A percentile compares a stretch with the other conserved stretches of the same genome.
phyloP scores from a whole-genome alignment of 2,888 invertebrate species.

The Athalia rosae region DNA sequence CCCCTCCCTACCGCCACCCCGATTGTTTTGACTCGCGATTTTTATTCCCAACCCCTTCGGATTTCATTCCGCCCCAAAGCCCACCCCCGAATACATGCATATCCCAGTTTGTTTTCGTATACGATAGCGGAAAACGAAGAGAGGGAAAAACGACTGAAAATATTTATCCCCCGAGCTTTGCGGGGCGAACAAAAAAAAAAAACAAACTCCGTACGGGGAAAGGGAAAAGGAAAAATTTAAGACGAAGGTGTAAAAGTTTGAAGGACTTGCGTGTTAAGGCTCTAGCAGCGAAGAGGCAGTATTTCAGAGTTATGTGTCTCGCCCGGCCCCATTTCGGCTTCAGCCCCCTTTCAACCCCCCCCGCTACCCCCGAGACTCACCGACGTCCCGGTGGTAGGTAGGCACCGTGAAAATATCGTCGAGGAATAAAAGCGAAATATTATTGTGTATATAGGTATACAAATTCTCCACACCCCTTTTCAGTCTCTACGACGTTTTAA shows the following conservation, averaged over 20 bases:
- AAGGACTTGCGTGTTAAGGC: conserved; percentile 56
- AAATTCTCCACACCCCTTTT: conserved; percentile 31
- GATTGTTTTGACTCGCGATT: conserved; percentile 43
- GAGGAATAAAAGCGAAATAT: conserved; percentile 37
- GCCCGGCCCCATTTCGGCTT: conserved; percentile 44
- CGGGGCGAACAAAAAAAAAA: neutral
- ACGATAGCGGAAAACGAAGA: neutral
- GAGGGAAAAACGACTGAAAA: neutral
- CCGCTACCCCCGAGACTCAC: conserved; percentile 8
- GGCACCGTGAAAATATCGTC: conserved; percentile 39
- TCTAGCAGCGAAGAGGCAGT: conserved; percentile 57
- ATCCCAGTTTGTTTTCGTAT: conserved; percentile 30
- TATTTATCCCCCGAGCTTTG: neutral
- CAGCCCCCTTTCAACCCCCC: conserved; percentile 27
- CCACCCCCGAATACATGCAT: neutral
- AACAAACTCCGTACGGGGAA: neutral
- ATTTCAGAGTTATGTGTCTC: conserved; percentile 63
- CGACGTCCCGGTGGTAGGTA: neutral
- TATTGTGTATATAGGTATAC: conserved; percentile 27
- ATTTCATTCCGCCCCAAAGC: conserved; percentile 9
- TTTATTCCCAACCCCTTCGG: neutral
- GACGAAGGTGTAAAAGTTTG: conserved; percentile 58
- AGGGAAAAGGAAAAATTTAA: conserved; percentile 38
- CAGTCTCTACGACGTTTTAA: neutral
- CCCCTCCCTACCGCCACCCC: no score